Evolutionary conservation across 2,797 vertebrate genomes (phyloP).

Genomic region (Gadopsis marmoratus): DNA sequence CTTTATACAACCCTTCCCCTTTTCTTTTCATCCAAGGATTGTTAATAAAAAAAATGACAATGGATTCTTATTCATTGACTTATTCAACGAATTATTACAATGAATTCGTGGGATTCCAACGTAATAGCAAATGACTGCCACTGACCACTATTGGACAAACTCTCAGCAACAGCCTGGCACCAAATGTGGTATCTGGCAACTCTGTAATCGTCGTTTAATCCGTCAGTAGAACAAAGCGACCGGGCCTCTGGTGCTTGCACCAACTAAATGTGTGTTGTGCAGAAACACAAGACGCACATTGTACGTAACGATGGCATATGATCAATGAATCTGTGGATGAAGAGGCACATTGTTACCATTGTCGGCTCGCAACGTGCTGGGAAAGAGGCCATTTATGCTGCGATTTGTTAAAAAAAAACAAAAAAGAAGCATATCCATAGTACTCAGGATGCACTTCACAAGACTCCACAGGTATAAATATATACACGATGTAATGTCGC

Average conservation of each 20-base stretch:
- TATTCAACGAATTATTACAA: too few species aligned
- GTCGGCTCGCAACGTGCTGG: slow-evolving; percentile 84
- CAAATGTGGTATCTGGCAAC: slow-evolving; percentile 35
- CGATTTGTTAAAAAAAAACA: background rate
- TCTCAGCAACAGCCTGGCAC: slow-evolving; percentile 51
- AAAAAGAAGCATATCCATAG: fast-evolving
- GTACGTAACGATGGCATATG: background rate
- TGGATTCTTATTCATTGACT: too few species aligned
- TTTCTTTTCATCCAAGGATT: background rate
- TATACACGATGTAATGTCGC: background rate
- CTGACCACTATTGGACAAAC: background rate
- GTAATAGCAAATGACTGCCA: slow-evolving; percentile 1
- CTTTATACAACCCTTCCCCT: background rate
- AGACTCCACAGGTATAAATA: background rate
- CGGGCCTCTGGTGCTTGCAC: background rate
- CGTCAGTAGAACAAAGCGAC: slow-evolving; percentile 39
- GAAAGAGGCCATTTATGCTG: slow-evolving; percentile 52
- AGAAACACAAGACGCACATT: slow-evolving; percentile 33
- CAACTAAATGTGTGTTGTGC: slow-evolving; percentile 22
- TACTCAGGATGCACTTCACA: too few species aligned
- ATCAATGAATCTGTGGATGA: slow-evolving; percentile 14
- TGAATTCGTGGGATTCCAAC: background rate
- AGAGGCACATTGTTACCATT: slow-evolving; percentile 81
- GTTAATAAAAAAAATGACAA: background rate
- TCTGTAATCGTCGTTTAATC: slow-evolving; percentile 72